Evolutionary conservation across 2,888 invertebrate genomes (phyloP).

Genomic region (Papilio elwesi): DNA sequence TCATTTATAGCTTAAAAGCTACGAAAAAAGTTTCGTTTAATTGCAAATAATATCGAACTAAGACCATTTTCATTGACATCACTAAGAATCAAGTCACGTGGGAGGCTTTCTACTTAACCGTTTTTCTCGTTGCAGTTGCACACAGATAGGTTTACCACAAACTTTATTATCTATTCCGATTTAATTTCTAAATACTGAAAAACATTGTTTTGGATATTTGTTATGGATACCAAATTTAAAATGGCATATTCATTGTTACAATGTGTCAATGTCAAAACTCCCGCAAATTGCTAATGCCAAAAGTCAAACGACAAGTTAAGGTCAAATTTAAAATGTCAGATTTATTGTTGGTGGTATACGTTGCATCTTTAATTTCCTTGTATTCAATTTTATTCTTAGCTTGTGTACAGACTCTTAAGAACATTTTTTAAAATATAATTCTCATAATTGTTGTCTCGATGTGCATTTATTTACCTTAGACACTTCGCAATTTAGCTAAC

Average conservation of each 20-base stretch:
- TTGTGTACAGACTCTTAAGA: constrained; percentile 4
- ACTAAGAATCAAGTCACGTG: constrained; percentile 39
- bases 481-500: too few species aligned
- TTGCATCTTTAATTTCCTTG: neutral
- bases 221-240: neutral
- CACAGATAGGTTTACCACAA: constrained; percentile 29
- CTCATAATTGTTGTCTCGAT: too few species aligned
- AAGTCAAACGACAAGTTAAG: neutral
- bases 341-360: neutral
- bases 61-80: constrained; percentile 11
- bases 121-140: constrained; percentile 35
- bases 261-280: too few species aligned
- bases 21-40: neutral
- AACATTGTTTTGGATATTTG: neutral
- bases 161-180: neutral
- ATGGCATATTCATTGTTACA: neutral
- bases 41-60: neutral
- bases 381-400: neutral
- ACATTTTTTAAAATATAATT: too few species aligned
- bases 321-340: neutral
- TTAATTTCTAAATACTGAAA: neutral
- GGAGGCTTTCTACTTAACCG: constrained; percentile 44
- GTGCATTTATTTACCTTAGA: too few species aligned
- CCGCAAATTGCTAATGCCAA: too few species aligned
- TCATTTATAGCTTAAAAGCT: too few species aligned